Percentiles rank a stretch among this genome's conserved stretches.
Evolutionary conservation across 2,888 invertebrate species (phyloP).

Genomic region (Agrotis exclamationis): DNA sequence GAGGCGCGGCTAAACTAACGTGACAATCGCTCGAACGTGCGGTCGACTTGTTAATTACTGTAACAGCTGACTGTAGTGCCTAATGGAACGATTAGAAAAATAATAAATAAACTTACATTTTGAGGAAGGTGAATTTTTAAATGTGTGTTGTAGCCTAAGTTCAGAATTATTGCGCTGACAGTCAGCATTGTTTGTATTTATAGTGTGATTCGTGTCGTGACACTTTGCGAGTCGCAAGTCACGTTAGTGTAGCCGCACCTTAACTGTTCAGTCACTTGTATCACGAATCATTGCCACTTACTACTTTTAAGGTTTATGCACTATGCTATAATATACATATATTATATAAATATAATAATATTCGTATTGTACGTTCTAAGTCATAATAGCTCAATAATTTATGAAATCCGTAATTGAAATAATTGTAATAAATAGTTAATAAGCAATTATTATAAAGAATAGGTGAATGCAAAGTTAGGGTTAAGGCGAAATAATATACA

Average conservation of each 20-base stretch:
- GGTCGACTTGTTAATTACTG: slow-evolving; percentile 17
- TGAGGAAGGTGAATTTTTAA: slow-evolving; percentile 32
- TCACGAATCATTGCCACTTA: slow-evolving; percentile 78
- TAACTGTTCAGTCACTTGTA: slow-evolving; percentile 70
- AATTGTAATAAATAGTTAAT: slow-evolving; percentile 83
- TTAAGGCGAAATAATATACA: slow-evolving; percentile 80
- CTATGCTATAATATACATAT: slow-evolving; percentile 79
- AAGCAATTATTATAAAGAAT: slow-evolving; percentile 78
- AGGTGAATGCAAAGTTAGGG: slow-evolving; percentile 66
- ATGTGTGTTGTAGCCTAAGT: slow-evolving; percentile 35
- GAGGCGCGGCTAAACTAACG: slow-evolving; percentile 47
- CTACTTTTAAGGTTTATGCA: slow-evolving; percentile 80
- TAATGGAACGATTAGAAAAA: slow-evolving; percentile 35
- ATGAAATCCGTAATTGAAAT: slow-evolving; percentile 76
- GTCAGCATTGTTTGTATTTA: slow-evolving; percentile 47
- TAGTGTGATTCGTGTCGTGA: slow-evolving; percentile 8
- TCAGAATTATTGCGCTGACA: slow-evolving; percentile 30
- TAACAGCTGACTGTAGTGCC: slow-evolving; percentile 35
- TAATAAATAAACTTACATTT: slow-evolving; percentile 34
- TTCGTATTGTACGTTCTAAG: slow-evolving; percentile 71
- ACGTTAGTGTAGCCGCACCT: slow-evolving; percentile 51
- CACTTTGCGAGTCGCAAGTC: slow-evolving; percentile 1
- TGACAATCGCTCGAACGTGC: slow-evolving; percentile 1
- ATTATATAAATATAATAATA: slow-evolving; percentile 71
- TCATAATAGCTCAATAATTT: slow-evolving; percentile 89